phyloP scores from a whole-genome alignment of 2,888 invertebrate species.

The Mellilla xanthometata region DNA sequence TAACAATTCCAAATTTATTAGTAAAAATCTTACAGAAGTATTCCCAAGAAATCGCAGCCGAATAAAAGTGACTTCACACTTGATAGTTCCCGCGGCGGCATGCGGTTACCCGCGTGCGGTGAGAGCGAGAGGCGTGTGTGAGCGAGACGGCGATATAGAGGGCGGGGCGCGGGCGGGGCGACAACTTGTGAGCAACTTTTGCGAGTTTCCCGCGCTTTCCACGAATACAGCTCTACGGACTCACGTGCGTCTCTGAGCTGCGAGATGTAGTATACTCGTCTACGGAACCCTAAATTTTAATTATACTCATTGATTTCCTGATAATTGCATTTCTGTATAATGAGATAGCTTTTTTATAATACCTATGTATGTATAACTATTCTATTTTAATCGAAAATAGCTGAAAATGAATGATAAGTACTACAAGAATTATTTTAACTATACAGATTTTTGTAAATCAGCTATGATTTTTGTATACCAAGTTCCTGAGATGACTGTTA shows the following conservation, averaged over 20 bases:
- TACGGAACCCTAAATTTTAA: too few relatives aligned
- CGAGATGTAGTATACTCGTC: slow-evolving; percentile 9
- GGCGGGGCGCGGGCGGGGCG: slow-evolving; percentile 60
- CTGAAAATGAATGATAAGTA: too few relatives aligned
- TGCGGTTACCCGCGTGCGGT: slow-evolving; percentile 68
- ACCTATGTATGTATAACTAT: too few relatives aligned
- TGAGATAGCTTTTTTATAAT: too few relatives aligned
- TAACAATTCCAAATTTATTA: not conserved
- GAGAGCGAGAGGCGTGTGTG: slow-evolving; percentile 45
- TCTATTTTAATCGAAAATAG: too few relatives aligned
- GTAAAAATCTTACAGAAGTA: slow-evolving; percentile 16
- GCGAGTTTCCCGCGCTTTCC: slow-evolving; percentile 73
- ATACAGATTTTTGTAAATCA: too few relatives aligned
- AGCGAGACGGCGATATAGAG: slow-evolving; percentile 43
- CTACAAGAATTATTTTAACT: too few relatives aligned
- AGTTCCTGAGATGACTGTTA: too few relatives aligned
- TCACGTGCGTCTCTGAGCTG: slow-evolving; percentile 11
- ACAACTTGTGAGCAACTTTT: slow-evolving; percentile 59
- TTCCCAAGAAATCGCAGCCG: slow-evolving; percentile 13
- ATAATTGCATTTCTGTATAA: too few relatives aligned
- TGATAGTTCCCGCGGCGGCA: slow-evolving; percentile 36
- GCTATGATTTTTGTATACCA: too few relatives aligned
- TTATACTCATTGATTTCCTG: too few relatives aligned
- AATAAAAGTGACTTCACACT: slow-evolving; percentile 29
- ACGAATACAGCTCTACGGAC: slow-evolving; percentile 24